A percentile compares a stretch with the other conserved stretches of the same genome.
phyloP scores from a whole-genome alignment of 1,140 invertebrate genomes.

The Andricus grossulariae region DNA sequence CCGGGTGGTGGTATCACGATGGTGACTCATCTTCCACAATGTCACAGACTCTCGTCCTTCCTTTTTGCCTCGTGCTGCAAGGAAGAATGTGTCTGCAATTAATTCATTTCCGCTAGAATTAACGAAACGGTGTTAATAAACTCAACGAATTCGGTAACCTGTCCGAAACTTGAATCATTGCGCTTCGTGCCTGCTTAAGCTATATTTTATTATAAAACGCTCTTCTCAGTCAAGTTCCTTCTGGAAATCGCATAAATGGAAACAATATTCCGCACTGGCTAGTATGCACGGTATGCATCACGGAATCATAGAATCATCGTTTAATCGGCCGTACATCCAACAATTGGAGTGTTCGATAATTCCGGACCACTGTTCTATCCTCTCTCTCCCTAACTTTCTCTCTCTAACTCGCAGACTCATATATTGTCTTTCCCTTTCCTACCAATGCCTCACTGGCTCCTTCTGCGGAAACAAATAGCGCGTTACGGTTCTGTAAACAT shows the following conservation, averaged over 20 bases:
- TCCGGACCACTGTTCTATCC: too few relatives aligned
- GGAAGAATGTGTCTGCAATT: background rate
- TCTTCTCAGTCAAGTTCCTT: slow-evolving; percentile 54
- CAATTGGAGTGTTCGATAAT: too few relatives aligned
- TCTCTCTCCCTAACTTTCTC: too few relatives aligned
- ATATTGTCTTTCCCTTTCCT: slow-evolving; percentile 41
- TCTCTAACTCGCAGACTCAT: too few relatives aligned
- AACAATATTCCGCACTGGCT: too few relatives aligned
- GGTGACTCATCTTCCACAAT: slow-evolving; percentile 9
- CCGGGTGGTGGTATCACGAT: slow-evolving; percentile 3
- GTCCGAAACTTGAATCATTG: background rate
- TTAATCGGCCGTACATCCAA: too few relatives aligned
- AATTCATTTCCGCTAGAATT: background rate
- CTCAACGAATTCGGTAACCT: background rate
- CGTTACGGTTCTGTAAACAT: slow-evolving; percentile 69
- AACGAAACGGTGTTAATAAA: background rate
- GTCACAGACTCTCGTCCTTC: background rate
- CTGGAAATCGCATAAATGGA: too few relatives aligned
- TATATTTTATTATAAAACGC: background rate
- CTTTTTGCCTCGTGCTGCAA: background rate
- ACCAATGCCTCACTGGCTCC: slow-evolving; percentile 59
- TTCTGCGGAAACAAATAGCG: slow-evolving; percentile 74
- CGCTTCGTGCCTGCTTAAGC: background rate
- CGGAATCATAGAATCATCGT: too few relatives aligned
- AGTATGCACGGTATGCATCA: too few relatives aligned